Conservation (phyloP, 2,113 vertebrate genomes). For the Meriones unguiculatus region DNA sequence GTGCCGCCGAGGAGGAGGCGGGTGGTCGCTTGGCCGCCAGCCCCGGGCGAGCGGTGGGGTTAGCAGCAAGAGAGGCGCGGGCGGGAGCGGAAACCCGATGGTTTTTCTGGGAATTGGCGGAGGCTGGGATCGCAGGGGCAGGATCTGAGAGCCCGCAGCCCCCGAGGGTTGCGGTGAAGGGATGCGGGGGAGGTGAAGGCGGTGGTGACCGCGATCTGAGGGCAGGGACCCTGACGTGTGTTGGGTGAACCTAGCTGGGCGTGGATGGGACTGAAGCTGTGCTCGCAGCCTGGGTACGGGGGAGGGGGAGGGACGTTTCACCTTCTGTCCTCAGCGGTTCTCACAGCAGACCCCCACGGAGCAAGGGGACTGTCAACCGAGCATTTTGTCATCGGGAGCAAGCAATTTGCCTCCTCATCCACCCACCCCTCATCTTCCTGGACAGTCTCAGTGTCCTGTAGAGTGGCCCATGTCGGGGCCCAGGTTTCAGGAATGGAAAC, state of each 20-base stretch:
- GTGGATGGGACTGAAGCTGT: not conserved
- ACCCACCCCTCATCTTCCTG: not conserved
- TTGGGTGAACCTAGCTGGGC: not conserved
- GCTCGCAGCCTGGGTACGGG: not conserved
- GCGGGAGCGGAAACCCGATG: constrained; percentile 60
- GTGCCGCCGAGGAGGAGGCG: not conserved
- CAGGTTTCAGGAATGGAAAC: not conserved
- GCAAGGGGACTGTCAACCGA: not conserved
- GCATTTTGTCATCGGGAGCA: not conserved
- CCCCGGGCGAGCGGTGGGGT: not conserved
- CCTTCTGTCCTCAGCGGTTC: not conserved
- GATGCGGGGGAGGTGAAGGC: constrained; percentile 51
- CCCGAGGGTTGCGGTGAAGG: not conserved
- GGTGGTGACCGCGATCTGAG: not conserved
- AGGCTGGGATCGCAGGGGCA: constrained; percentile 10
- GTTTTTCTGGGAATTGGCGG: constrained; percentile 72
- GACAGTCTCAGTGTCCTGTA: not conserved
- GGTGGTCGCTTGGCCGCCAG: not conserved
- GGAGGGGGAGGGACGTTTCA: too few relatives aligned
- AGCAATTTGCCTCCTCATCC: not conserved
- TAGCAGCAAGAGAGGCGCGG: not conserved
- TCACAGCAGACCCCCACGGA: not conserved
- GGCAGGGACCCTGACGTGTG: not conserved
- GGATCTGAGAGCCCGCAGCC: constrained; percentile 37
- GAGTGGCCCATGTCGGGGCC: not conserved